A percentile compares a stretch with the other conserved stretches of the same genome.
These are phyloP conservation scores for Anthopleura sola DNA, from an alignment of 64 coral and sea anemone species.

Conservation along the genomic window DNA sequence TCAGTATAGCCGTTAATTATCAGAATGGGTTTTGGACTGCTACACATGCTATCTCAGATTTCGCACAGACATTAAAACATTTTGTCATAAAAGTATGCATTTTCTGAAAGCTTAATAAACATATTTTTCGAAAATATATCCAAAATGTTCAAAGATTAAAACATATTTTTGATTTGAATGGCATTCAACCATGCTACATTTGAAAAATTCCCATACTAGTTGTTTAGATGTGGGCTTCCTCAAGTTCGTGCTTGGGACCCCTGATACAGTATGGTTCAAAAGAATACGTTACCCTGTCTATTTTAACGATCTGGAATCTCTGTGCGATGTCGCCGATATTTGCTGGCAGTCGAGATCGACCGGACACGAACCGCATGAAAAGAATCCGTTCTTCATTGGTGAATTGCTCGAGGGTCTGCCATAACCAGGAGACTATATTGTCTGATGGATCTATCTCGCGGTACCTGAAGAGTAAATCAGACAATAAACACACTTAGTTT, in stretches of 20 bases:
- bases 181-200: too few relatives aligned
- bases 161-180: too few relatives aligned
- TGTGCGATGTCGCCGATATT: constrained; percentile 70
- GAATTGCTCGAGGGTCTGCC: constrained; percentile 73
- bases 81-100: too few relatives aligned
- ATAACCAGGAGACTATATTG: constrained; percentile 60
- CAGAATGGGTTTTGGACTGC: too few relatives aligned
- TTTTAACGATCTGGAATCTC: constrained; percentile 85
- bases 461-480: constrained; percentile 34
- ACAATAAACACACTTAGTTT: neutral
- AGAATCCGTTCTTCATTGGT: constrained; percentile 83
- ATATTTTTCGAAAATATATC: too few relatives aligned
- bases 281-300: constrained; percentile 61
- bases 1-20: neutral
- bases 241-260: too few relatives aligned
- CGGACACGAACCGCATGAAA: constrained; percentile 91
- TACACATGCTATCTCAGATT: too few relatives aligned
- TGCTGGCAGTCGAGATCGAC: constrained; percentile 77
- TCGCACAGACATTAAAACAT: too few relatives aligned
- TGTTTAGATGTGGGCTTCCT: too few relatives aligned
- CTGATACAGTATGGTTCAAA: neutral
- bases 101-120: too few relatives aligned
- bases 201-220: too few relatives aligned
- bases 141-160: too few relatives aligned
- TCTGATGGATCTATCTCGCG: constrained; percentile 84